Evolutionary conservation across 2,797 vertebrate genomes (phyloP), one percentile per base, ranked within the genome.

Genomic region (Rhinogobio ventralis): DNA sequence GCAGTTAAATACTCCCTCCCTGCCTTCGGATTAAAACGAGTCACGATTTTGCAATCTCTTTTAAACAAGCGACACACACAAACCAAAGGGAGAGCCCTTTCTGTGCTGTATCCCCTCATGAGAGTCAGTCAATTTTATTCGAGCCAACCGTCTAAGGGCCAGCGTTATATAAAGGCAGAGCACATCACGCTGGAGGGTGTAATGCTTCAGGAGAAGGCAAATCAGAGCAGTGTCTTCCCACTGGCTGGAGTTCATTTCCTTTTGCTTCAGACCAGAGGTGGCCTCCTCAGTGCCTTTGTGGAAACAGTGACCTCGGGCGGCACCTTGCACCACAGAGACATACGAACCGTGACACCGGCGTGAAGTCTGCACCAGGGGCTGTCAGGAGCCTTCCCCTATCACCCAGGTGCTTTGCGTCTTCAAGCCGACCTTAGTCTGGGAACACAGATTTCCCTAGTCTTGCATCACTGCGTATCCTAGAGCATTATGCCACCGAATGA

Each of bases 381-480:
- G 67, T 81, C 57, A 83, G 33, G 73, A 67, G 39, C 62, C 53
- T 67, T 71, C 77, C 28, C 72, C 62, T 9, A 76, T 46, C 81
- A 81, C 51, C 73, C 72, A 84, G 85, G 85, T 78, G 79, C 76
- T 62, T 67, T 84, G 23, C 0, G 53, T 55, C 55, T 64, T 72
- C 10, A 71, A 72, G 23, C 25, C 80, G 13, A 75, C 68, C 79
- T 67, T 81, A 73, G 72, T 77, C 79, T 88, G 81, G 60, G 45
- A 80, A 78, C 75, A 53, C 67, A 86, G 86, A 88, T 90, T 89
- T 89, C 79, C 80, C 51, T 49, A 62, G 71, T 84, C 87, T 90
- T 89, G 86, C 89, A 87, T 90, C 89, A 90, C 79, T 79, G 68
- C 51, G 2, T 86, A 55, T 85, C 85, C 68, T 39, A 30, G 42